Base-by-base conservation (phyloP, 2,113 vertebrate species). In the Lagopus muta region DNA sequence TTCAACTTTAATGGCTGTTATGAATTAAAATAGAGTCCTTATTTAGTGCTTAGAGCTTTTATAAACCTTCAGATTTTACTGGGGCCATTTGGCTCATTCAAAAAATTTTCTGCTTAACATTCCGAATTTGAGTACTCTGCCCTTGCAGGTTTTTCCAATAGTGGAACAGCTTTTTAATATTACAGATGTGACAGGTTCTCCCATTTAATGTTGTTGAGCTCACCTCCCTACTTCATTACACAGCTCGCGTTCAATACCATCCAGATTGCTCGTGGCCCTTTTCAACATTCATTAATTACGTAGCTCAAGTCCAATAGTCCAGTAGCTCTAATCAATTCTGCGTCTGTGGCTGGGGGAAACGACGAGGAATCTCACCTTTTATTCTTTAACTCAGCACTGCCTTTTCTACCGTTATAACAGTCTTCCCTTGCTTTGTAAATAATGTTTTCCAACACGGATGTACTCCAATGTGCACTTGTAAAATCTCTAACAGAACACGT, bases 11-110 rank as follows among this genome's bases (percentile, higher is more conserved):
- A 91, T 48, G 24, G 40, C 55, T 88, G 73, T 64, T 45, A 74
- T 32, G 14, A 70, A 90, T 81, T 80, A 91, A 93, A 95, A 90
- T 17, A 94, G 73, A 25, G 86, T 32, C 52, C 69, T 78, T 96
- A 92, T 92, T 90, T 88, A 91, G 50, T 67, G 47, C 65, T 93
- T 74, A 65, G 61, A 83, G 57, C 34, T 86, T 88, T 75, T 27
- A 71, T 21, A 86, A 94, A 88, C 47, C 72, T 92, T 19, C 69
- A 67, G 60, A 67, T 93, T 81, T 71, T 78, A 88, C 27, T 86
- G 65, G 57, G 88, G 40, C 6, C 43, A 72, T 58, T 86, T 91
- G 86, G 36, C 54, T 78, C 24, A 7, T 79, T 92, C 57, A 13
- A 25, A 28, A 28, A 25, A 81, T 76, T 91, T 91, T 52, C 93